Base-by-base conservation (phyloP, 1,140 invertebrate species). In the Propsilocerus akamusi region DNA sequence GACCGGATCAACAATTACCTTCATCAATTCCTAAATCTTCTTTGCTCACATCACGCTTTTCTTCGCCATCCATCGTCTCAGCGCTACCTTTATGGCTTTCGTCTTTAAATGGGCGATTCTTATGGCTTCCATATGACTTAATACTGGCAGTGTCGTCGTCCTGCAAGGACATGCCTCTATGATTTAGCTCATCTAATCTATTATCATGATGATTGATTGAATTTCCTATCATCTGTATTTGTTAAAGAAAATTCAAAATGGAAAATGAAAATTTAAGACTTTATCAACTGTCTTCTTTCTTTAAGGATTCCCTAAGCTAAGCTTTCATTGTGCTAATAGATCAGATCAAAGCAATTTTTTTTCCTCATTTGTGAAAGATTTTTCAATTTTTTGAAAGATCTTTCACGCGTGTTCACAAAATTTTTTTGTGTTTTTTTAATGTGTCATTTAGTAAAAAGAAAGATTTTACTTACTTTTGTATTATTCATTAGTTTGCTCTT, bases 91-190 rank as follows among this genome's bases (percentile, higher is more conserved):
- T 88, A 63, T 90, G 85, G 67, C 85, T 89, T 63, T 86, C 83
- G 57, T 88, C 83, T 70, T 88, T 86, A 62, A 83, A 85, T 49
- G 81, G 81, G 55, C 84, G 77, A 65, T 91, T 83, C 66, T 91
- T 89, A 68, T 91, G 86, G 66, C 87, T 91, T 53, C 87, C 87
- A 60, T 90, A 90, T 34, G 89, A 93, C 70, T 89, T 89, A 68
- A 87, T 86, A 71, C 88, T 92, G 56, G 81, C 75, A 62, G 76
- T 77, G 63, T 80, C 77, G 56, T 80, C 77, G 56, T 78, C 76
- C 70, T 75, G 57, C 57, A 68, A 66, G 54, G 68, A 78, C 68
- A 71, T 75, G 61, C 72, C 74, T 63, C 73, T 77, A 63, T 81
- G 77, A 66, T 80, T 80, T 56, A 81, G 72, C 62, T 83, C 80